These are phyloP conservation scores for Drosophila funebris DNA, from an alignment of 1,140 invertebrate species.

Conservation along the genomic window DNA sequence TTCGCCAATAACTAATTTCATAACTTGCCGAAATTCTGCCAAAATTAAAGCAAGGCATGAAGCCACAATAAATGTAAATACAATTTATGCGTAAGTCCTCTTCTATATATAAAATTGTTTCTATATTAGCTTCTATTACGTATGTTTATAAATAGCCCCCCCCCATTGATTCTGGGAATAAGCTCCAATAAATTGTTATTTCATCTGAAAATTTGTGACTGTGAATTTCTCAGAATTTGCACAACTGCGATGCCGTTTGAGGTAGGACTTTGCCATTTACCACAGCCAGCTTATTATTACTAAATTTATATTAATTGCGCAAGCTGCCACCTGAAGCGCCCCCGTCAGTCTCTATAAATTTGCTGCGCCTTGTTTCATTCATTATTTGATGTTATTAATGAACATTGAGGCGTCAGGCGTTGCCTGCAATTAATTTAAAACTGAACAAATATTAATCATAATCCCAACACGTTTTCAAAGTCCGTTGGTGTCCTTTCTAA, in stretches of 20 bases:
- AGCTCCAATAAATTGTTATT: not conserved
- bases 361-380: not conserved
- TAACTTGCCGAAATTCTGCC: not conserved
- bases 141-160: not conserved
- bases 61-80: not conserved
- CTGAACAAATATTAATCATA: conserved; percentile 76
- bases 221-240: not conserved
- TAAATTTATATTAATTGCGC: conserved; percentile 24
- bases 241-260: not conserved
- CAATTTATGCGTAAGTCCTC: no score
- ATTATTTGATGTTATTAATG: conserved; percentile 37
- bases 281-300: conserved; percentile 5
- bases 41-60: not conserved
- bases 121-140: no score
- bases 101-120: no score
- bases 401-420: conserved; percentile 18
- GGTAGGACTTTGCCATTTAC: not conserved
- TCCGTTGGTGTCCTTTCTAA: conserved; percentile 33
- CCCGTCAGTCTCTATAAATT: not conserved
- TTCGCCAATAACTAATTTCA: not conserved
- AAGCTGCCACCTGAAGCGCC: not conserved
- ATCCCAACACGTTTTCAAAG: conserved; percentile 54
- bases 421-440: conserved; percentile 74
- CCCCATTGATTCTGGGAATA: not conserved
- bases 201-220: not conserved